phyloP scores from a whole-genome alignment of 1,140 invertebrate species.

The Saccostrea echinata region DNA sequence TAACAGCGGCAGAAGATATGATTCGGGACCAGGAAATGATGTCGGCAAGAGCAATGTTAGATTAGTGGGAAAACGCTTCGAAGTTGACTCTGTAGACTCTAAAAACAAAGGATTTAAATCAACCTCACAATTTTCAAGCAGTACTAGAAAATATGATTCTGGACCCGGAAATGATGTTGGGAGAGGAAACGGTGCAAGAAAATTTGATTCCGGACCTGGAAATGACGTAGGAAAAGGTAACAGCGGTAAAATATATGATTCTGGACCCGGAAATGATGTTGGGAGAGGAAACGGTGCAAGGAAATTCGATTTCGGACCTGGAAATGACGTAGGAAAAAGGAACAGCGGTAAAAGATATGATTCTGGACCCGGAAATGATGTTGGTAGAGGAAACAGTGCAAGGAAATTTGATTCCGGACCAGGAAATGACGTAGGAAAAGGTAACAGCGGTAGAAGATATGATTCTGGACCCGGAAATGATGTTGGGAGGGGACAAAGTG shows the following conservation, averaged over 20 bases:
- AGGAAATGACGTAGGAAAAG: not conserved
- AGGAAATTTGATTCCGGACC: not conserved
- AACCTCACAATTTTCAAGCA: not conserved
- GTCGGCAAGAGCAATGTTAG: not conserved
- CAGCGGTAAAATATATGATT: not conserved
- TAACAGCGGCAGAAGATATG: not conserved
- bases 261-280: conserved; percentile 12
- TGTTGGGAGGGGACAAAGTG: no score
- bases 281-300: not conserved
- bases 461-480: not conserved
- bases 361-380: not conserved
- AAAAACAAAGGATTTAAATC: not conserved
- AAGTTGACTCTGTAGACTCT: not conserved
- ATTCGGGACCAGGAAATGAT: conserved; percentile 1
- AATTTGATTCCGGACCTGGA: not conserved
- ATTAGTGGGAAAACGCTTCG: no score
- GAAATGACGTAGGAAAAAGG: not conserved
- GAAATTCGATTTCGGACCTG: no score
- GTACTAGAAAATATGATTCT: not conserved
- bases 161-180: not conserved
- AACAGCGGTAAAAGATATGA: not conserved
- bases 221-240: not conserved
- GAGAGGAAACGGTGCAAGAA: not conserved
- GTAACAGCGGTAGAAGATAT: not conserved
- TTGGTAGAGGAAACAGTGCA: not conserved